Evolutionary conservation across 1,140 invertebrate genomes (phyloP).

Genomic region (Archivesica marissinica): DNA sequence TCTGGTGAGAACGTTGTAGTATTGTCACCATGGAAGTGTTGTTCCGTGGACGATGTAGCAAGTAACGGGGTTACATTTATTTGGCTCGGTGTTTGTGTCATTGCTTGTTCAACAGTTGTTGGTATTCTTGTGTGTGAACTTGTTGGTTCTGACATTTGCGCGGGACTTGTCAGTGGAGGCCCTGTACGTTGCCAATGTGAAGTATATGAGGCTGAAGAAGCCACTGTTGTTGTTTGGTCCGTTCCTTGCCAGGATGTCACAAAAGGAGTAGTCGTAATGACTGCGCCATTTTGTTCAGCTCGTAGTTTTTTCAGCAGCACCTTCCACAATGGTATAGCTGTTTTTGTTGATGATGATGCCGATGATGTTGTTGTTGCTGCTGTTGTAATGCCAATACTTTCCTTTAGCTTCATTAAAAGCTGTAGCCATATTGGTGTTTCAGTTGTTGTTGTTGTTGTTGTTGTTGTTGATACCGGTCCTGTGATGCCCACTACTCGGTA

Average conservation of each 20-base stretch:
- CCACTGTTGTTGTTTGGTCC: conserved; percentile 1
- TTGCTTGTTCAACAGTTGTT: not conserved
- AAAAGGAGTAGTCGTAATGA: not conserved
- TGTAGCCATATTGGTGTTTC: not conserved
- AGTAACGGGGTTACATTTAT: no score
- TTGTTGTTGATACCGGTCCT: not conserved
- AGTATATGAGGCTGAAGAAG: not conserved
- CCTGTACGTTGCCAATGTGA: not conserved
- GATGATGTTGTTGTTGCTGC: conserved; percentile 19
- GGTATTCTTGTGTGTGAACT: not conserved
- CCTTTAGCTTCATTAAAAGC: not conserved
- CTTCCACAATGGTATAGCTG: conserved; percentile 52
- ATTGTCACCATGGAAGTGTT: no score
- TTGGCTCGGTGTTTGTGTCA: not conserved
- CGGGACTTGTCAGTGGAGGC: not conserved
- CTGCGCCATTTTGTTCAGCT: not conserved
- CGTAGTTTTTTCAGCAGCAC: conserved; percentile 15
- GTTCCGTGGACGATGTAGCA: not conserved
- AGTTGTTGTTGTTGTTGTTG: not conserved
- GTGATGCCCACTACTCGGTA: not conserved
- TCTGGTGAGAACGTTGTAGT: not conserved
- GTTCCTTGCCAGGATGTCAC: not conserved
- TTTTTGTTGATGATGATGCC: not conserved
- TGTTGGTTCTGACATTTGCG: not conserved
- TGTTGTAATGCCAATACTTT: not conserved